A percentile compares a stretch with the other conserved stretches of the same genome.
phyloP scores from a whole-genome alignment of 2,113 vertebrate genomes.

The Caracal caracal region DNA sequence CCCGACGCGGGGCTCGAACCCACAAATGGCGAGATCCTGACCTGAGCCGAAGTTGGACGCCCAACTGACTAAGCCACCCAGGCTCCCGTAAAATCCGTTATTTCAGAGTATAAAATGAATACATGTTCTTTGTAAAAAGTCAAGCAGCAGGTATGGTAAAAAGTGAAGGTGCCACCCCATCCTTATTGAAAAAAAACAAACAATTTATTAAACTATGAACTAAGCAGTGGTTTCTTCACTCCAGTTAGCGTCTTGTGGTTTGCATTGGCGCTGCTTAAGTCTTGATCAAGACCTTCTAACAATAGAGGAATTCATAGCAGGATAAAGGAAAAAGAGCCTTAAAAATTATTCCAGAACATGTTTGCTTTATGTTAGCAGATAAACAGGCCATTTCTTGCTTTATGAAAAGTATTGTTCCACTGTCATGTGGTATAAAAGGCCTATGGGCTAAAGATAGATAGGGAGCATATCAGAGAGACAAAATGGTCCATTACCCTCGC shows the following conservation, averaged over 20 bases:
- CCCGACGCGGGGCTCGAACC: no score
- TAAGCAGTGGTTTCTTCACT: not conserved
- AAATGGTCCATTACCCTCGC: not conserved
- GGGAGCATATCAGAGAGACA: not conserved
- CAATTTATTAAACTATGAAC: not conserved
- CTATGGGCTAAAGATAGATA: not conserved
- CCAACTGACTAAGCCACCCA: no score
- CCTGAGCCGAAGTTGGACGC: no score
- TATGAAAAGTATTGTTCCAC: not conserved
- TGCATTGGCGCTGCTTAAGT: not conserved
- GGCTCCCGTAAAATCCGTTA: not conserved
- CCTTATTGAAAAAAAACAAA: not conserved
- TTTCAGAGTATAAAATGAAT: constrained; percentile 9
- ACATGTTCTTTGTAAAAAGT: not conserved
- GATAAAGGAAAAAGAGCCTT: not conserved
- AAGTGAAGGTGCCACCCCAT: not conserved
- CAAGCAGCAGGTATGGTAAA: not conserved
- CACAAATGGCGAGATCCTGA: no score
- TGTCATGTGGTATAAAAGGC: not conserved
- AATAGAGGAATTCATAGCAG: not conserved
- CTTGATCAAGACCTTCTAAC: not conserved
- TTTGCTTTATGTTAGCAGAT: constrained; percentile 6
- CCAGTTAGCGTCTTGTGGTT: not conserved
- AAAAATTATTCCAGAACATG: not conserved
- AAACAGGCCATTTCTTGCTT: constrained; percentile 27